phyloP scores from a whole-genome alignment of 2,797 vertebrate species.

The Sebastes reedi region DNA sequence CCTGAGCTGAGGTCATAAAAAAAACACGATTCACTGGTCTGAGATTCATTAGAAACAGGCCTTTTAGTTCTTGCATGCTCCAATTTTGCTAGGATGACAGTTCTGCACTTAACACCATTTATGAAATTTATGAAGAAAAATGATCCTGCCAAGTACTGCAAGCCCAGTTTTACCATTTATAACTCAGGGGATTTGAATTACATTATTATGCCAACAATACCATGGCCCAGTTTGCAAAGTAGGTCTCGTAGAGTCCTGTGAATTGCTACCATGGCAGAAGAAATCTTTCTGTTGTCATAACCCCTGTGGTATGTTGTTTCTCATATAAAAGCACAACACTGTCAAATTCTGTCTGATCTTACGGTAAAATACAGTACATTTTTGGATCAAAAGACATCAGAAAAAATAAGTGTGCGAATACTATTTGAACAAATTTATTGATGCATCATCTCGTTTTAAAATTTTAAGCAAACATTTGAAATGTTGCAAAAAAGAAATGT shows the following conservation, averaged over 20 bases:
- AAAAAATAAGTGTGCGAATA: background rate
- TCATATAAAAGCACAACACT: background rate
- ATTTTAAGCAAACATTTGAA: background rate
- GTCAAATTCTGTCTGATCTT: background rate
- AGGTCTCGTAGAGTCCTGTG: slow-evolving; percentile 31
- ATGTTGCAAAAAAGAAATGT: background rate
- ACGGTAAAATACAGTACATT: background rate
- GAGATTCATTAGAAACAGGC: slow-evolving; percentile 12
- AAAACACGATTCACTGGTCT: background rate
- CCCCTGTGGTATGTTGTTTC: background rate
- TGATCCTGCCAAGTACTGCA: slow-evolving; percentile 18
- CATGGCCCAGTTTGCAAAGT: slow-evolving; percentile 56
- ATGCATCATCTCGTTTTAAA: background rate
- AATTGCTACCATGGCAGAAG: slow-evolving; percentile 1
- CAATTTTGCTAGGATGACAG: slow-evolving; percentile 17
- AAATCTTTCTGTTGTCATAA: background rate
- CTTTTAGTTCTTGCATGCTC: slow-evolving; percentile 14
- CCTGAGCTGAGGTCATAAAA: background rate
- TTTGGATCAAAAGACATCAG: background rate
- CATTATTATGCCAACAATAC: slow-evolving; percentile 48
- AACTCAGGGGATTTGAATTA: slow-evolving; percentile 49
- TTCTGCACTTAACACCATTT: slow-evolving; percentile 29
- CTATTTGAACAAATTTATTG: background rate
- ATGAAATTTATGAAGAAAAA: slow-evolving; percentile 40
- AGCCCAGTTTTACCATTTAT: slow-evolving; percentile 33